Percentiles rank a stretch among this genome's conserved stretches.
Evolutionary conservation across 2,113 vertebrate genomes (phyloP).

Genomic region (Aythya baeri): DNA sequence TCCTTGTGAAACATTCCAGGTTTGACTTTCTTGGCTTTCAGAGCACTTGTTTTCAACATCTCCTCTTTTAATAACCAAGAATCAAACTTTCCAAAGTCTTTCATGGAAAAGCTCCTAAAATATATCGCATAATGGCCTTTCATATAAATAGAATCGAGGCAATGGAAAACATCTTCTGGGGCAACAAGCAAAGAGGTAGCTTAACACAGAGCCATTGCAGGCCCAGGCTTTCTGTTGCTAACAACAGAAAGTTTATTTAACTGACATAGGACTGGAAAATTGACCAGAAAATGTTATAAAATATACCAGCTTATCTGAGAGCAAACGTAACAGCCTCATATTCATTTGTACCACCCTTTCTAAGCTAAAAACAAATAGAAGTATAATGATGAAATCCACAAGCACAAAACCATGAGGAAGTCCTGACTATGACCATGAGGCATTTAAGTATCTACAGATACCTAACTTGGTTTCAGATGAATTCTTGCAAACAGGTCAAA

Average conservation of each 20-base stretch:
- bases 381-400: neutral
- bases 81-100: neutral
- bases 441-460: neutral
- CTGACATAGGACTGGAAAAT: neutral
- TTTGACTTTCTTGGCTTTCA: neutral
- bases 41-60: neutral
- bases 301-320: neutral
- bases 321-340: neutral
- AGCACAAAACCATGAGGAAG: neutral
- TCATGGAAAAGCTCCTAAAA: neutral
- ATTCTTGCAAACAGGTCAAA: neutral
- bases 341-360: neutral
- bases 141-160: neutral
- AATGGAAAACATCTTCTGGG: constrained; percentile 11
- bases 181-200: neutral
- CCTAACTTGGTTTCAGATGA: neutral
- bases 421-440: neutral
- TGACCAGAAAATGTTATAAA: constrained; percentile 30
- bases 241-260: constrained; percentile 41
- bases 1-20: neutral
- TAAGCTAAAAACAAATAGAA: neutral
- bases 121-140: neutral
- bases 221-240: constrained; percentile 12
- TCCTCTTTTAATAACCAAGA: neutral
- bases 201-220: neutral